These are phyloP conservation scores for Tethea ocularis DNA, from an alignment of 2,888 invertebrate species.

Conservation along the genomic window DNA sequence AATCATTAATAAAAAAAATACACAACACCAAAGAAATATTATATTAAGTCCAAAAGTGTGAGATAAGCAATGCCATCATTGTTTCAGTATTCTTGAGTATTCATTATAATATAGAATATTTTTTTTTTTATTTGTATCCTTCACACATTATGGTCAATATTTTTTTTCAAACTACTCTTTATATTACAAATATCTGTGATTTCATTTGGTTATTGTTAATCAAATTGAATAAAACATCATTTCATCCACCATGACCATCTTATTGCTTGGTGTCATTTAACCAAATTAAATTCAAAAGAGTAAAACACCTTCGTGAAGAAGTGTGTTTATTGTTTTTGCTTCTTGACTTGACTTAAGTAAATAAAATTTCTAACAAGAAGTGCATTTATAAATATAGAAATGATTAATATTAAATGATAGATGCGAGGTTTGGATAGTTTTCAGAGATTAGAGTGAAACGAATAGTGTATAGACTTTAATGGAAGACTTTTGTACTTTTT, in stretches of 20 bases:
- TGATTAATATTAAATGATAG: conserved; percentile 71
- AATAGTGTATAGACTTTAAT: conserved; percentile 61
- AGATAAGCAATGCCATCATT: conserved; percentile 70
- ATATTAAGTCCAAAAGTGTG: conserved; percentile 67
- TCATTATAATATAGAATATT: conserved; percentile 45
- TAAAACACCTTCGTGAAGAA: not conserved
- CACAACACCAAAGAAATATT: conserved; percentile 82
- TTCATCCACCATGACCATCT: no score
- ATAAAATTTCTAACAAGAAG: conserved; percentile 72
- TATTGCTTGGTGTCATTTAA: not conserved
- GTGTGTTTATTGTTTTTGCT: not conserved
- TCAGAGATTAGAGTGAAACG: conserved; percentile 67
- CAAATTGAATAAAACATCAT: not conserved
- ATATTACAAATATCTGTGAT: not conserved
- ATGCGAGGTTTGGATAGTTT: conserved; percentile 71
- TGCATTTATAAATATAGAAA: conserved; percentile 81
- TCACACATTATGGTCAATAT: not conserved
- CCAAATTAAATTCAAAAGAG: not conserved
- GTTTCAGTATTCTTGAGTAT: conserved; percentile 79
- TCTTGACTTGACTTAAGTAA: conserved; percentile 47
- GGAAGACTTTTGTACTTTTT: conserved; percentile 79
- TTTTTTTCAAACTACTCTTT: not conserved
- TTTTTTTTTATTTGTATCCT: conserved; percentile 26
- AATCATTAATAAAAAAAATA: conserved; percentile 59
- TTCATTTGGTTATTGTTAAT: not conserved